phyloP scores from a whole-genome alignment of 1,140 invertebrate genomes.

The Camponotus pennsylvanicus region DNA sequence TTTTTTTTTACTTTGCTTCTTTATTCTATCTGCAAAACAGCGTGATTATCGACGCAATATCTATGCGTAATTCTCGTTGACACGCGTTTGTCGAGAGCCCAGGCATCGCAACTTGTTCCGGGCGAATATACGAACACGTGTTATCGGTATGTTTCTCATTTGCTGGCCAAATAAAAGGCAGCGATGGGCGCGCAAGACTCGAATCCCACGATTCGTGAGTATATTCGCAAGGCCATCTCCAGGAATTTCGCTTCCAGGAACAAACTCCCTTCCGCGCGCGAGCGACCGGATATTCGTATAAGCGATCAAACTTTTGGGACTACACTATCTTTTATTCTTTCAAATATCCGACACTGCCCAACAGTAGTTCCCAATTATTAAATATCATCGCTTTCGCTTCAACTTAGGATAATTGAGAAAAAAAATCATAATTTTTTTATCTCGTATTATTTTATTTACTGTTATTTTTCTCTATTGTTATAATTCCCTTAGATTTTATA shows the following conservation, averaged over 20 bases:
- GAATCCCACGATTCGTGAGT: slow-evolving; percentile 66
- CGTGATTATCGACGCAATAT: neutral
- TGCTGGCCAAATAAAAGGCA: slow-evolving; percentile 40
- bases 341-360: slow-evolving; percentile 24
- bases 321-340: neutral
- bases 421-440: neutral
- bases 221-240: slow-evolving; percentile 59
- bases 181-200: slow-evolving; percentile 29
- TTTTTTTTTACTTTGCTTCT: neutral
- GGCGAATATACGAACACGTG: slow-evolving; percentile 61
- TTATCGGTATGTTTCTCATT: slow-evolving; percentile 71
- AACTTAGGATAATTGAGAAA: neutral
- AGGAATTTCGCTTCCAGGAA: slow-evolving; percentile 77
- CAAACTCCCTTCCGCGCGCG: slow-evolving; percentile 62
- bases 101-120: slow-evolving; percentile 39
- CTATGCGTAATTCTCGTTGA: slow-evolving; percentile 24
- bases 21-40: neutral
- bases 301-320: slow-evolving; percentile 68
- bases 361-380: slow-evolving; percentile 25
- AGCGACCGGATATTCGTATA: slow-evolving; percentile 69
- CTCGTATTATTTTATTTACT: neutral
- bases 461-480: neutral
- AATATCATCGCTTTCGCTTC: slow-evolving; percentile 6
- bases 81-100: slow-evolving; percentile 38
- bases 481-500: neutral